Evolutionary conservation across 2,113 vertebrate genomes (phyloP).

Genomic region (Hemiprocne comata): DNA sequence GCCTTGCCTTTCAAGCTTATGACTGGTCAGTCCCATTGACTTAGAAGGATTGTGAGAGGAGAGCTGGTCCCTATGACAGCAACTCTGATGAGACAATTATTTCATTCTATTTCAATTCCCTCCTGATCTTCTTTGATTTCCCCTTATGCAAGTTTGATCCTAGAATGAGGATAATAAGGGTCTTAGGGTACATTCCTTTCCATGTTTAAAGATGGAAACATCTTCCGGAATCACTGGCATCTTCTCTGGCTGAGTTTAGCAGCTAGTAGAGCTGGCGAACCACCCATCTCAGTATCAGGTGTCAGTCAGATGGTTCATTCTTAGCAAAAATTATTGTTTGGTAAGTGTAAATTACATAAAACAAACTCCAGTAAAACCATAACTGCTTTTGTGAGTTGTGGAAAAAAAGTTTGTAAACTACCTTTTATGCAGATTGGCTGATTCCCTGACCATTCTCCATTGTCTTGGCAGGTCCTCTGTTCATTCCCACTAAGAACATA

Average conservation of each 20-base stretch:
- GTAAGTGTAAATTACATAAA: background rate
- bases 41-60: background rate
- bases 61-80: background rate
- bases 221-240: background rate
- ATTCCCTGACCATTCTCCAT: conserved; percentile 91
- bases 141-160: background rate
- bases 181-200: background rate
- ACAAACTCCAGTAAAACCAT: background rate
- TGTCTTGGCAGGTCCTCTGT: conserved; percentile 86
- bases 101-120: background rate
- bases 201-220: background rate
- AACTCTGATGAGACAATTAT: background rate
- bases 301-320: background rate
- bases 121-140: background rate
- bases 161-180: background rate
- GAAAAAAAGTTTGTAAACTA: conserved; percentile 53
- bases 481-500: conserved; percentile 88
- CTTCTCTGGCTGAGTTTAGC: background rate
- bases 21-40: background rate
- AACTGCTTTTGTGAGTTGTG: background rate
- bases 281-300: background rate
- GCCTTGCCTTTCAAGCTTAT: background rate
- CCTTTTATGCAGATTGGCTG: conserved; percentile 92
- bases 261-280: background rate
- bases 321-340: background rate